phyloP scores from a whole-genome alignment of 2,888 invertebrate species.

The Poecilus cupreus region DNA sequence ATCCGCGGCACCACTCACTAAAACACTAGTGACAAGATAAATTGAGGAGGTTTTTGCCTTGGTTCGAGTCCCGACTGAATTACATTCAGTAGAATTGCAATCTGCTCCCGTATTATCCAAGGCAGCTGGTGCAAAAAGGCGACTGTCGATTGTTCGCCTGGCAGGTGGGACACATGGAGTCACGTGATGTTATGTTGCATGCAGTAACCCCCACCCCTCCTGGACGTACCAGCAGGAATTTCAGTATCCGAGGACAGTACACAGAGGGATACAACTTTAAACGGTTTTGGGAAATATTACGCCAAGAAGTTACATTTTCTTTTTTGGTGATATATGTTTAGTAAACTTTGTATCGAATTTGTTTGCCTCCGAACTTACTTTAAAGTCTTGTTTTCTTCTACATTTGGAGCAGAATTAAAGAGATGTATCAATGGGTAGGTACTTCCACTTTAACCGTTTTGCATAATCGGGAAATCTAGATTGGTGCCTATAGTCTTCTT shows the following conservation, averaged over 20 bases:
- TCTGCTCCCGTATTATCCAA: conserved; percentile 52
- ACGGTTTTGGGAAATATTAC: conserved; percentile 31
- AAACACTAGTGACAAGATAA: conserved; percentile 54
- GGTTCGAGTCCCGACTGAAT: conserved; percentile 43
- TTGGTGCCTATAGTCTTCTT: no score
- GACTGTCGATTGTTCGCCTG: conserved; percentile 39
- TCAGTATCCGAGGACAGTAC: background rate
- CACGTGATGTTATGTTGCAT: conserved; percentile 4
- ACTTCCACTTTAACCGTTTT: no score
- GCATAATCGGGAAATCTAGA: no score
- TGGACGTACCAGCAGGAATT: background rate
- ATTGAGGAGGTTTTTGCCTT: conserved; percentile 45
- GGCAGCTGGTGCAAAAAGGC: conserved; percentile 49
- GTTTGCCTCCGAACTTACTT: background rate
- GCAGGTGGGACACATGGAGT: conserved; percentile 30
- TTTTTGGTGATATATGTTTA: conserved; percentile 18
- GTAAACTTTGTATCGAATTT: conserved; percentile 14
- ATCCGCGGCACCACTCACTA: background rate
- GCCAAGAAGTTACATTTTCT: background rate
- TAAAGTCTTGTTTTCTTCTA: no score
- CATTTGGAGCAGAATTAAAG: no score
- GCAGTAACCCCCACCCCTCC: background rate
- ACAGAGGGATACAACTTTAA: conserved; percentile 26
- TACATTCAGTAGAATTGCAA: conserved; percentile 53
- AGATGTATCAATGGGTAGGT: no score